Evolutionary conservation across 2,113 vertebrate genomes (phyloP).

Genomic region (Peromyscus polionotus): DNA sequence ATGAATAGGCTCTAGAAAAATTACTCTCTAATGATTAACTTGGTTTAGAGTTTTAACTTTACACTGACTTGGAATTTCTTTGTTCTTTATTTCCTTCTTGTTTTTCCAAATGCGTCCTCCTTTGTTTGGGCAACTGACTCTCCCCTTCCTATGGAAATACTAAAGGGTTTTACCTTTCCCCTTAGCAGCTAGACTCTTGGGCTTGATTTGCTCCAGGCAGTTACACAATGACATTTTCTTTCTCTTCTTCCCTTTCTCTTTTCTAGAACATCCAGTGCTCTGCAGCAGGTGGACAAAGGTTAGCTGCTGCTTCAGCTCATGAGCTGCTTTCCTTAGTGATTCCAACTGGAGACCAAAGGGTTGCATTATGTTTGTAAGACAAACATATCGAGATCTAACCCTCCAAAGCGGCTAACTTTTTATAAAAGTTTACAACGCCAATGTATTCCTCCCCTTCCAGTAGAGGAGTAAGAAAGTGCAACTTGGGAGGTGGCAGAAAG

Average conservation of each 20-base stretch:
- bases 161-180: not conserved
- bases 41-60: slow-evolving; percentile 44
- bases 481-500: slow-evolving; percentile 1
- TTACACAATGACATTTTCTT: slow-evolving; percentile 52
- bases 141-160: not conserved
- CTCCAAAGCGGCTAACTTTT: slow-evolving; percentile 47
- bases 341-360: slow-evolving; percentile 50
- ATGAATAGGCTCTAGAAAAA: slow-evolving; percentile 29
- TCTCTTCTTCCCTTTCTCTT: slow-evolving; percentile 33
- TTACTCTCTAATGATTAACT: slow-evolving; percentile 20
- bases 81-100: slow-evolving; percentile 27
- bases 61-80: slow-evolving; percentile 17
- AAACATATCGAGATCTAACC: slow-evolving; percentile 16
- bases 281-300: slow-evolving; percentile 57
- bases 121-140: not conserved
- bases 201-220: slow-evolving; percentile 54
- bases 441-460: not conserved
- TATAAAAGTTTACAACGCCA: slow-evolving; percentile 34
- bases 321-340: slow-evolving; percentile 54
- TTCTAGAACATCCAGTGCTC: slow-evolving; percentile 10
- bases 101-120: not conserved
- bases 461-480: slow-evolving; percentile 45
- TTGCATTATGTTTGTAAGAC: not conserved
- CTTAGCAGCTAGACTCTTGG: not conserved
- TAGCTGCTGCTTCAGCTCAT: slow-evolving; percentile 39